Evolutionary conservation across 2,888 invertebrate genomes (phyloP).

Genomic region (Patella caerulea): DNA sequence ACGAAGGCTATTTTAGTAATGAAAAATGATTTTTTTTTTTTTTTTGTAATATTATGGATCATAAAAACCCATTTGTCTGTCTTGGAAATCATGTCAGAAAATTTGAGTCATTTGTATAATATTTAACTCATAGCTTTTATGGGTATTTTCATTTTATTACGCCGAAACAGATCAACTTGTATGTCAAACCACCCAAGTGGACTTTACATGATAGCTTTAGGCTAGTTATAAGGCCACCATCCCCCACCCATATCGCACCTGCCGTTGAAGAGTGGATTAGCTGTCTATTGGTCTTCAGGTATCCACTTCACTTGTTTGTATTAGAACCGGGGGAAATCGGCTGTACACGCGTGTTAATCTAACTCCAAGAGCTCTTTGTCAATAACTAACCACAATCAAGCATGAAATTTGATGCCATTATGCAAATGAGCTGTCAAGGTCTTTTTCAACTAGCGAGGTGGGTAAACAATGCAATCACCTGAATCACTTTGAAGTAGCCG

Average conservation of each 20-base stretch:
- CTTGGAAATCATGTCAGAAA: too few relatives aligned
- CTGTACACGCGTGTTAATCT: constrained; percentile 13
- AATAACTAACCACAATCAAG: constrained; percentile 9
- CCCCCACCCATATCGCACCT: constrained; percentile 9
- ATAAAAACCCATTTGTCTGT: too few relatives aligned
- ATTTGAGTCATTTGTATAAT: too few relatives aligned
- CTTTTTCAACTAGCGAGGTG: constrained; percentile 12
- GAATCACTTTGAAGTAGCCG: constrained; percentile 12
- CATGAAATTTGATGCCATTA: constrained; percentile 10
- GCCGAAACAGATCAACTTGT: too few relatives aligned
- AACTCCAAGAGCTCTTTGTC: constrained; percentile 9
- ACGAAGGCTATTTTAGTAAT: too few relatives aligned
- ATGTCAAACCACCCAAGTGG: background rate
- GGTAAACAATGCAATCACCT: constrained; percentile 13
- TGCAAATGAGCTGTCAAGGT: constrained; percentile 10
- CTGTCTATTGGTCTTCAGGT: constrained; percentile 8
- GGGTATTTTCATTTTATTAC: too few relatives aligned
- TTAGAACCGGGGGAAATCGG: constrained; percentile 2
- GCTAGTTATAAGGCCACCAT: background rate
- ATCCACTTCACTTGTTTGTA: constrained; percentile 6
- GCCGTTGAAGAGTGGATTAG: constrained; percentile 2
- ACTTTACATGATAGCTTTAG: too few relatives aligned
- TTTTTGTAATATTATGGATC: too few relatives aligned
- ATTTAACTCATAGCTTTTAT: too few relatives aligned
- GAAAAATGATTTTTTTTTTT: too few relatives aligned